phyloP scores from a whole-genome alignment of 2,888 invertebrate genomes.

The Ecliptopera silaceata region DNA sequence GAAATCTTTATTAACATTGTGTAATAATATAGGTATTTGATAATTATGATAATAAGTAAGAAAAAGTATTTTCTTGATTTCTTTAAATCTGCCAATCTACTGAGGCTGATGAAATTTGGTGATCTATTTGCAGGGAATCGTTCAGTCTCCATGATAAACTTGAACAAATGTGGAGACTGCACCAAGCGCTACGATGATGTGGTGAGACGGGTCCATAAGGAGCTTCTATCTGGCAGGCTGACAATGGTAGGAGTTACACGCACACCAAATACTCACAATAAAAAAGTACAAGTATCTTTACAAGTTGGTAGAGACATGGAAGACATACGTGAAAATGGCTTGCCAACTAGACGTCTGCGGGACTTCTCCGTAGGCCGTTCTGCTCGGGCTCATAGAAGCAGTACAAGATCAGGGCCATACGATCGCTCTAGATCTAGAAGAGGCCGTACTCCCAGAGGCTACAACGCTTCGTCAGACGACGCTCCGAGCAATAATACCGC shows the following conservation, averaged over 20 bases:
- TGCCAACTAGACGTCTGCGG: not conserved
- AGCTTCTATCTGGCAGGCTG: not conserved
- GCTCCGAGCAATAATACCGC: not conserved
- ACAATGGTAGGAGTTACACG: not conserved
- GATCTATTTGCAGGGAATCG: not conserved
- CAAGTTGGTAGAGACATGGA: not conserved
- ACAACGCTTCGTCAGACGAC: too few relatives aligned
- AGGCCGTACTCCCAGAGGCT: not conserved
- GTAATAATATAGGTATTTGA: too few relatives aligned
- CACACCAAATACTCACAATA: not conserved
- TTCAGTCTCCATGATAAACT: not conserved
- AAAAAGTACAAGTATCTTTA: not conserved
- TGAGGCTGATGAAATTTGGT: not conserved
- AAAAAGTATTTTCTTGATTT: too few relatives aligned
- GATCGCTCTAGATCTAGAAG: not conserved
- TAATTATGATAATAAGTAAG: too few relatives aligned
- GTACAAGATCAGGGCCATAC: not conserved
- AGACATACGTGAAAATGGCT: not conserved
- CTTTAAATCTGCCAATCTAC: not conserved
- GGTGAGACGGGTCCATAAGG: slow-evolving; percentile 1
- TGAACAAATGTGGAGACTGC: not conserved
- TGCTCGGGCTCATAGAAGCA: not conserved
- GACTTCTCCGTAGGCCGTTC: too few relatives aligned
- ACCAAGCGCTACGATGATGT: not conserved
- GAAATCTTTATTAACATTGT: too few relatives aligned